Evolutionary conservation across 2,888 invertebrate genomes (phyloP).

Genomic region (Epinotia ramella): DNA sequence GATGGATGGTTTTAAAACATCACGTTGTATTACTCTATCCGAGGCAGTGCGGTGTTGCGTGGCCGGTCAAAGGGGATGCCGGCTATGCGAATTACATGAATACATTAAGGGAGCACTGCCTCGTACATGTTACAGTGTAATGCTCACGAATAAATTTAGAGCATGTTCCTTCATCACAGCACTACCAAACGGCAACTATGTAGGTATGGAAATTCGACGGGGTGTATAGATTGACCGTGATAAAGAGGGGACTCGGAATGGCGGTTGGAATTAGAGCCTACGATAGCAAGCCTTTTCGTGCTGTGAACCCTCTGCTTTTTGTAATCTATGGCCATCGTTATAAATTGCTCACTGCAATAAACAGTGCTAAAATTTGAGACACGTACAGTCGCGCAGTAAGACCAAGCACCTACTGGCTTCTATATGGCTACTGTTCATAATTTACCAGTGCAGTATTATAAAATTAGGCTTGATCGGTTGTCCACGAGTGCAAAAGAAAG

Average conservation of each 20-base stretch:
- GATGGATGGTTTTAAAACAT: constrained; percentile 85
- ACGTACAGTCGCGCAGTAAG: background rate
- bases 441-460: background rate
- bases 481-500: too few species aligned
- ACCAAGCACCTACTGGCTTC: background rate
- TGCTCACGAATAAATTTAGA: constrained; percentile 84
- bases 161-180: constrained; percentile 78
- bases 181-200: constrained; percentile 71
- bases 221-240: constrained; percentile 65
- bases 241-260: constrained; percentile 55
- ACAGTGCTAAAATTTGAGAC: background rate
- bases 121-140: constrained; percentile 82
- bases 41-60: constrained; percentile 82
- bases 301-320: constrained; percentile 31
- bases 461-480: too few species aligned
- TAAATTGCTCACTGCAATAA: constrained; percentile 7
- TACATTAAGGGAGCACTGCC: constrained; percentile 83
- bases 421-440: background rate
- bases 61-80: constrained; percentile 85
- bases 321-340: constrained; percentile 24
- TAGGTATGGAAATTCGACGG: constrained; percentile 71
- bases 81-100: constrained; percentile 85
- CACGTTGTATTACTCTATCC: constrained; percentile 83
- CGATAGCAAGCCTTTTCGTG: constrained; percentile 33
- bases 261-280: constrained; percentile 36